Conservation (phyloP, 2,113 vertebrate genomes). For the Gobiocypris rarus region DNA sequence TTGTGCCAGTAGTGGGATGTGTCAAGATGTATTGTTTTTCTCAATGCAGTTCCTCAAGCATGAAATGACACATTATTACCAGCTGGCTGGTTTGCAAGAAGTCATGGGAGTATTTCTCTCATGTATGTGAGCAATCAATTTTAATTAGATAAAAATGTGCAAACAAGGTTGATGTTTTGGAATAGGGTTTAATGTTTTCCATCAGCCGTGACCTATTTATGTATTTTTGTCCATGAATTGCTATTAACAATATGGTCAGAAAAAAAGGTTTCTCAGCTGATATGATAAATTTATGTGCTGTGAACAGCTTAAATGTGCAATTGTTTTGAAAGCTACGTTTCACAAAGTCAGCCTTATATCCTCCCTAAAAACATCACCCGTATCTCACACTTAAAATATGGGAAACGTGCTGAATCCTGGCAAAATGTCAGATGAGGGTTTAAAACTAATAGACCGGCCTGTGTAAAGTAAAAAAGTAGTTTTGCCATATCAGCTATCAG, state of each 20-base stretch:
- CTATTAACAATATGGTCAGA: not conserved
- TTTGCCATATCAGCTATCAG: not conserved
- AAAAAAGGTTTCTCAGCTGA: not conserved
- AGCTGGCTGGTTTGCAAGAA: not conserved
- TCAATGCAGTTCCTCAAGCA: not conserved
- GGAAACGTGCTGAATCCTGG: not conserved
- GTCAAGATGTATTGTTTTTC: not conserved
- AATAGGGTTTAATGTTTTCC: not conserved
- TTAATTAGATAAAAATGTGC: not conserved
- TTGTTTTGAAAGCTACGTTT: not conserved
- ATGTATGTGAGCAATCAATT: not conserved
- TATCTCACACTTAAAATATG: not conserved
- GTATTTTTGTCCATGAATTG: not conserved
- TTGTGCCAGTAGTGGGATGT: not conserved
- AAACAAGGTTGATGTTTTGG: not conserved
- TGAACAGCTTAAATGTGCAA: not conserved
- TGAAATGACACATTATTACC: not conserved
- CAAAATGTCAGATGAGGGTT: not conserved
- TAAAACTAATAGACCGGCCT: not conserved
- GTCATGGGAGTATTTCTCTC: slow-evolving; percentile 22
- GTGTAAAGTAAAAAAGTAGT: too few relatives aligned
- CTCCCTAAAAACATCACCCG: not conserved
- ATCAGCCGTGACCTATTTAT: not conserved
- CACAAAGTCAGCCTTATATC: not conserved
- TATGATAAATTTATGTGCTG: not conserved